These are phyloP conservation scores for Sycophaga agraensis DNA, from an alignment of 1,140 invertebrate genomes.

Conservation along the genomic window DNA sequence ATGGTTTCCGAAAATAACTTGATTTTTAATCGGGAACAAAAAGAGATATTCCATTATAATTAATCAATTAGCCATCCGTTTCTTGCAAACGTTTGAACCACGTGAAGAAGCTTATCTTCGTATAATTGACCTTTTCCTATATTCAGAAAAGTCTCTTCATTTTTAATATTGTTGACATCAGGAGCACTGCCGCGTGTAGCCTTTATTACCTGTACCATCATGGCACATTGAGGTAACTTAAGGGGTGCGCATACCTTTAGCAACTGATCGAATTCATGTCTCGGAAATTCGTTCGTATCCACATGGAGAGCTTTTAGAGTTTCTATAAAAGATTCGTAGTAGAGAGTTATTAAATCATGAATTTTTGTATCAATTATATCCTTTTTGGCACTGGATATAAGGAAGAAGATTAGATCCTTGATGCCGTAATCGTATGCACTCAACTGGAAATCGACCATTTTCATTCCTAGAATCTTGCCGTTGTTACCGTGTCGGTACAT, in stretches of 20 bases:
- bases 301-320: conserved; percentile 40
- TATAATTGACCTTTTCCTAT: conserved; percentile 41
- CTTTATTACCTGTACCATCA: conserved; percentile 55
- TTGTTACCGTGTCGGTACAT: conserved; percentile 56
- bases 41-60: too few relatives aligned
- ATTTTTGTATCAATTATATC: conserved; percentile 58
- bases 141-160: conserved; percentile 38
- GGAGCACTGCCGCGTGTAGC: conserved; percentile 41
- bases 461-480: conserved; percentile 55
- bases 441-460: conserved; percentile 68
- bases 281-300: conserved; percentile 37
- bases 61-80: conserved; percentile 42
- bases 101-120: conserved; percentile 44
- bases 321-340: conserved; percentile 60
- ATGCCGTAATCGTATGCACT: conserved; percentile 58
- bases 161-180: conserved; percentile 39
- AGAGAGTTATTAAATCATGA: conserved; percentile 57
- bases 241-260: conserved; percentile 41
- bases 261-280: conserved; percentile 40
- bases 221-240: conserved; percentile 49
- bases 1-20: too few relatives aligned
- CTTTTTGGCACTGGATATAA: conserved; percentile 62
- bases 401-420: conserved; percentile 65
- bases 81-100: conserved; percentile 41
- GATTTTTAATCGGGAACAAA: too few relatives aligned